Evolutionary conservation across 2,888 invertebrate species (phyloP).

Genomic region (Drosophila barbarae): DNA sequence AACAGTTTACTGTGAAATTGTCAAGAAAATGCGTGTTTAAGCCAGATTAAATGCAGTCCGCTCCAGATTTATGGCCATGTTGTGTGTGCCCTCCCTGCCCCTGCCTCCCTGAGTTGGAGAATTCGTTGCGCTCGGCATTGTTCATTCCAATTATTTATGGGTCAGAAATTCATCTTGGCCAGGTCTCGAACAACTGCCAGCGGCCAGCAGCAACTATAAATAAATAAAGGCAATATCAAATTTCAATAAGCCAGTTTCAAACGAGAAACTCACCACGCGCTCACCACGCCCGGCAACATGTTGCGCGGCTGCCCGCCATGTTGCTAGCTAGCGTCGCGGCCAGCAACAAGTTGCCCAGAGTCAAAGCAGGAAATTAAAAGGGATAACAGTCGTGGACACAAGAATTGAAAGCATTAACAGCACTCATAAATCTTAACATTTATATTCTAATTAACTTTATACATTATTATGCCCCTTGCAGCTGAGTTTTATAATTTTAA

Average conservation of each 20-base stretch:
- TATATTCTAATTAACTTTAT: too few species aligned
- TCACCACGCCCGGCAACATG: conserved; percentile 3
- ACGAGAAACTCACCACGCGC: conserved; percentile 13
- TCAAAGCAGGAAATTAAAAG: background rate
- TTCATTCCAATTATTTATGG: conserved; percentile 71
- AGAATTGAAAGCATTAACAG: too few species aligned
- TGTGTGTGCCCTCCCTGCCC: background rate
- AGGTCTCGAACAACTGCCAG: conserved; percentile 29
- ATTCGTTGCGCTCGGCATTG: conserved; percentile 60
- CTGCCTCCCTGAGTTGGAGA: conserved; percentile 20
- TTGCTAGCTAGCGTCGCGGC: background rate
- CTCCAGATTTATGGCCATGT: conserved; percentile 59
- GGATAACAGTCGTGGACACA: background rate
- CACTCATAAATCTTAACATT: too few species aligned
- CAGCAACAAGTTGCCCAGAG: conserved; percentile 13
- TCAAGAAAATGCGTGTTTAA: conserved; percentile 74
- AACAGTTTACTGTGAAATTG: conserved; percentile 71
- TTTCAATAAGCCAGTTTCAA: conserved; percentile 40
- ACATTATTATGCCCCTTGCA: too few species aligned
- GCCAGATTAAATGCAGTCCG: conserved; percentile 70
- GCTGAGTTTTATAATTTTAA: too few species aligned
- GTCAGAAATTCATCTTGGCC: conserved; percentile 50
- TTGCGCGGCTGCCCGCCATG: background rate
- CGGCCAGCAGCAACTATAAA: conserved; percentile 11
- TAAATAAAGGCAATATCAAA: conserved; percentile 33